Evolutionary conservation across 1,140 invertebrate species (phyloP), one percentile per base, ranked within the genome.

Genomic region (Megalonaias nervosa): DNA sequence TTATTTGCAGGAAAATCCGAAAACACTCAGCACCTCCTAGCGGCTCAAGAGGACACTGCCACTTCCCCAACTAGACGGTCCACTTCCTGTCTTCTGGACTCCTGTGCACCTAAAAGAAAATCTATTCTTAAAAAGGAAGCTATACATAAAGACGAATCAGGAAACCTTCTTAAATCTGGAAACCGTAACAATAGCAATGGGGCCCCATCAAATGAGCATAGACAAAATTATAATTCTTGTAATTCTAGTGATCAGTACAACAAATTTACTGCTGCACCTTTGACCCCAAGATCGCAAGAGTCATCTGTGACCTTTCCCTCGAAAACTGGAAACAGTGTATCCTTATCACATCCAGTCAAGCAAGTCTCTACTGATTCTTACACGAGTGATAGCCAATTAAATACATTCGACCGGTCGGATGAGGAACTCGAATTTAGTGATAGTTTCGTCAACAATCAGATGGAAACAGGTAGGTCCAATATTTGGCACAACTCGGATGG

Each of bases 51-150:
- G 48, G 65, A 62, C 19, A 64, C 58, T 56, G 56, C 65, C 31
- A 77, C 3, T n/a, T 80, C 79, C 5, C 74, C 69, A 23, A 65
- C 73, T n/a, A 81, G 79, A 17, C 78, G 82, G 12, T 84, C 83
- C 26, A 82, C 83, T 31, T 81, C 85, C 2, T 82, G 82, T 26
- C 74, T 84, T 13, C 57, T 82, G 9, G 81, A 85, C 59, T 70
- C 78, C 64, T 80, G 81, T 59, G 78, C 84, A 11, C 60, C 79
- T 57, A 88, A 88, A 77, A 89, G 90, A 67, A 95, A 95, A 90
- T 95, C 95, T 75, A 95, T 96, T 86, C 90, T 96, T 82, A 96
- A 95, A 91, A 94, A 94, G 89, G 94, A 95, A 84, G 92, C 90
- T 81, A 91, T 69, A 21, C 81, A 85, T 56, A 93, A 94, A 88